Evolutionary conservation across 1,140 invertebrate genomes (phyloP).

Genomic region (Drosophila baimaii): DNA sequence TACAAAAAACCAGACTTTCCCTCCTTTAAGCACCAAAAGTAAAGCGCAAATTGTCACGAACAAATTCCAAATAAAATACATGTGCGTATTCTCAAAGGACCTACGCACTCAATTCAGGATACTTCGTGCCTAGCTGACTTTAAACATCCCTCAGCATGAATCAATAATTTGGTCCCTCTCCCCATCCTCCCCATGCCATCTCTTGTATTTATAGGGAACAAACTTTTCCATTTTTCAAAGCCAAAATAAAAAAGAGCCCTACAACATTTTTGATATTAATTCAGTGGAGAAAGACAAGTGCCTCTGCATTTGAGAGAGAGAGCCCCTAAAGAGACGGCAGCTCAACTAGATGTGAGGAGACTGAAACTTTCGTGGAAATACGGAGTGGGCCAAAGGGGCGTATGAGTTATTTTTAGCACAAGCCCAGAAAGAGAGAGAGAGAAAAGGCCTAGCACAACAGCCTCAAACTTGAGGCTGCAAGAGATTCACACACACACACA

Average conservation of each 20-base stretch:
- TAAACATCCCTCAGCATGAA: background rate
- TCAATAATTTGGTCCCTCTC: slow-evolving; percentile 6
- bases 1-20: background rate
- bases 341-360: slow-evolving; percentile 3
- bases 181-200: background rate
- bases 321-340: slow-evolving; percentile 11
- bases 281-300: background rate
- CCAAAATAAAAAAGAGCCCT: background rate
- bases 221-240: slow-evolving; percentile 22
- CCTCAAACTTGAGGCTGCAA: slow-evolving; percentile 51
- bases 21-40: slow-evolving; percentile 1
- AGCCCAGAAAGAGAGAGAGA: slow-evolving; percentile 29
- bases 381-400: slow-evolving; percentile 8
- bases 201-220: background rate
- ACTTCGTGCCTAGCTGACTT: background rate
- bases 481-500: slow-evolving; percentile 3
- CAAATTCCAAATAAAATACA: background rate
- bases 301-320: slow-evolving; percentile 12
- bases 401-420: slow-evolving; percentile 71
- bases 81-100: background rate
- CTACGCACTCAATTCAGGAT: background rate
- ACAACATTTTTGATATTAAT: background rate
- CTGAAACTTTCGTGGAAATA: slow-evolving; percentile 5
- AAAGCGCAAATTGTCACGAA: background rate
- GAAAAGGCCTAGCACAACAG: slow-evolving; percentile 73